Conservation (phyloP, 2,797 vertebrate species). For the Zenarchopterus dispar region DNA sequence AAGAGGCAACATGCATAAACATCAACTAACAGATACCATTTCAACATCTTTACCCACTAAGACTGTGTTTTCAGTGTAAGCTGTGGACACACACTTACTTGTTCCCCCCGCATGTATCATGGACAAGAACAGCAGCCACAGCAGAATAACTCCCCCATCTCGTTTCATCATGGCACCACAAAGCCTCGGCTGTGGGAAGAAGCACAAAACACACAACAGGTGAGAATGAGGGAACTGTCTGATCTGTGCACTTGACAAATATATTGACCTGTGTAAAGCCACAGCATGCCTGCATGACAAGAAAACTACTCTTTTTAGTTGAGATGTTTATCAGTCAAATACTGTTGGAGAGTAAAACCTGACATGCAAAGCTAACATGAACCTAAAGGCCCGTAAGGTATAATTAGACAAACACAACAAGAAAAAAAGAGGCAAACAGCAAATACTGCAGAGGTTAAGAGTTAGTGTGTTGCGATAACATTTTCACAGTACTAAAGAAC, state of each 20-base stretch:
- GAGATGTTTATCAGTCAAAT: not conserved
- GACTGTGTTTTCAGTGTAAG: not conserved
- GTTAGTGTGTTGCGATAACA: not conserved
- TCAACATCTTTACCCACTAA: not conserved
- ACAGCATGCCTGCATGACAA: slow-evolving; percentile 18
- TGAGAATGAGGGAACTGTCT: slow-evolving; percentile 1
- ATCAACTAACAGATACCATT: too few relatives aligned
- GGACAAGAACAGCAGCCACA: slow-evolving; percentile 56
- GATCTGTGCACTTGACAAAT: slow-evolving; percentile 2
- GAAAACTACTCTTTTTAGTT: not conserved
- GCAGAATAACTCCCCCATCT: slow-evolving; percentile 12
- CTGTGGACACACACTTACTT: slow-evolving; percentile 58
- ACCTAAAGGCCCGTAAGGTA: too few relatives aligned
- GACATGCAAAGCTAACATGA: not conserved
- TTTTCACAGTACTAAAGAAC: not conserved
- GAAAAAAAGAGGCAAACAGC: not conserved
- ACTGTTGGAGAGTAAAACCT: not conserved
- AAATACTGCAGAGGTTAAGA: not conserved
- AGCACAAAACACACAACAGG: slow-evolving; percentile 21
- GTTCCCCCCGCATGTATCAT: slow-evolving; percentile 36
- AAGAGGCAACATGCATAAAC: too few relatives aligned
- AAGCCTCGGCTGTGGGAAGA: slow-evolving; percentile 32
- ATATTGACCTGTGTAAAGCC: slow-evolving; percentile 9
- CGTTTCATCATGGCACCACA: slow-evolving; percentile 67
- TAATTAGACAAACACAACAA: not conserved